A percentile compares a stretch with the other conserved stretches of the same genome.
Conservation (phyloP, 2,113 vertebrate species). For the Cyphotilapia sp. region DNA sequence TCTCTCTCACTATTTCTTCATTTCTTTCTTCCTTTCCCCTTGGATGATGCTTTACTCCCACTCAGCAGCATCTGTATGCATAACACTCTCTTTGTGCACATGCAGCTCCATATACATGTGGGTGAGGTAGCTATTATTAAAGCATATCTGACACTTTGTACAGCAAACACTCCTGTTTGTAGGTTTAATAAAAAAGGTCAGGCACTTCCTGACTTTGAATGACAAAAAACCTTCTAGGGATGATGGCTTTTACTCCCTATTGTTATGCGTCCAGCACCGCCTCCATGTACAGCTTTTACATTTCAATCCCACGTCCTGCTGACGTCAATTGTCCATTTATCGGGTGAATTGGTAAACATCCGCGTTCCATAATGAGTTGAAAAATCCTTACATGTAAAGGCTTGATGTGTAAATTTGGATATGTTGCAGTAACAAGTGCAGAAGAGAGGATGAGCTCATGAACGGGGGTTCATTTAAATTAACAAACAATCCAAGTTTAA, state of each 20-base stretch:
- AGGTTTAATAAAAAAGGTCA: constrained; percentile 2
- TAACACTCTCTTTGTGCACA: constrained; percentile 22
- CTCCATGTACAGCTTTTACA: not conserved
- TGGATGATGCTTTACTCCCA: constrained; percentile 47
- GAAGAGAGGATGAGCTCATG: not conserved
- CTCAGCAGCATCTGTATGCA: constrained; percentile 58
- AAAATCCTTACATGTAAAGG: not conserved
- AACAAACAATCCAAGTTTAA: not conserved
- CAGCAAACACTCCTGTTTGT: constrained; percentile 5
- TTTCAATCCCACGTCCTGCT: not conserved
- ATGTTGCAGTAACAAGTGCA: not conserved
- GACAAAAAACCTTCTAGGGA: not conserved
- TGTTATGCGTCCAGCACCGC: not conserved
- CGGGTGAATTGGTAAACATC: not conserved
- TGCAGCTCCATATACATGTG: constrained; percentile 18
- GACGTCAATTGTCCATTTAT: not conserved
- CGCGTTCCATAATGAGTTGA: not conserved
- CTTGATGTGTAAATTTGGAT: not conserved
- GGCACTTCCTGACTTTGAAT: not conserved
- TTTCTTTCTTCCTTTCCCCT: constrained; percentile 23
- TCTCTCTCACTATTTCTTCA: not conserved
- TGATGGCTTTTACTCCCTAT: not conserved
- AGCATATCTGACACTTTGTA: constrained; percentile 15
- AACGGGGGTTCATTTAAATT: not conserved
- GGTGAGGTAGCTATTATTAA: constrained; percentile 38